These are phyloP conservation scores for Chloroceryle inda DNA, from an alignment of 2,797 vertebrate species.

Conservation along the genomic window DNA sequence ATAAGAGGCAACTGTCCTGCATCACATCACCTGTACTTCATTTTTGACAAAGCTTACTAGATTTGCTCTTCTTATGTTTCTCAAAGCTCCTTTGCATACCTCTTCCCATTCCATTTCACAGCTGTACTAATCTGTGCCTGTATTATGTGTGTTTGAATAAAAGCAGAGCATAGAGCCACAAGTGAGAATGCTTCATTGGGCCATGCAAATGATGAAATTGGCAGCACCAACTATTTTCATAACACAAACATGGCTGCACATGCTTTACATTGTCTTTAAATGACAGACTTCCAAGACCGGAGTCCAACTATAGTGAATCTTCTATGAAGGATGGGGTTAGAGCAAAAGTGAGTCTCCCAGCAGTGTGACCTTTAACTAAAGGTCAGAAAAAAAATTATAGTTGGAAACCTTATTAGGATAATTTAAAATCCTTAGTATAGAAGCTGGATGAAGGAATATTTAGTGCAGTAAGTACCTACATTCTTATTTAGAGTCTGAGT, in stretches of 20 bases:
- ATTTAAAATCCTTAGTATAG: neutral
- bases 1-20: rapidly evolving
- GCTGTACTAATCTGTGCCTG: neutral
- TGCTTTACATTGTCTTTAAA: neutral
- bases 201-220: neutral
- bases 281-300: neutral
- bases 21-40: neutral
- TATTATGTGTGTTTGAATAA: neutral
- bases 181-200: neutral
- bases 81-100: rapidly evolving
- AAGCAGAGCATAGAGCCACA: rapidly evolving
- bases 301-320: neutral
- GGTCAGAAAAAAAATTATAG: neutral
- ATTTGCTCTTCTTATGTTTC: neutral
- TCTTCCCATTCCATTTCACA: neutral
- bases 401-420: neutral
- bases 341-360: slow-evolving; percentile 7
- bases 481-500: neutral
- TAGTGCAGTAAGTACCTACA: neutral
- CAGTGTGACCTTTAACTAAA: slow-evolving; percentile 25
- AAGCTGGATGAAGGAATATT: neutral
- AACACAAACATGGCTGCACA: neutral
- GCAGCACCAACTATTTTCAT: neutral
- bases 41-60: neutral
- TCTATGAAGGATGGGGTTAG: neutral